Conservation (phyloP, 2,113 vertebrate species). For the Litocranius walleri region DNA sequence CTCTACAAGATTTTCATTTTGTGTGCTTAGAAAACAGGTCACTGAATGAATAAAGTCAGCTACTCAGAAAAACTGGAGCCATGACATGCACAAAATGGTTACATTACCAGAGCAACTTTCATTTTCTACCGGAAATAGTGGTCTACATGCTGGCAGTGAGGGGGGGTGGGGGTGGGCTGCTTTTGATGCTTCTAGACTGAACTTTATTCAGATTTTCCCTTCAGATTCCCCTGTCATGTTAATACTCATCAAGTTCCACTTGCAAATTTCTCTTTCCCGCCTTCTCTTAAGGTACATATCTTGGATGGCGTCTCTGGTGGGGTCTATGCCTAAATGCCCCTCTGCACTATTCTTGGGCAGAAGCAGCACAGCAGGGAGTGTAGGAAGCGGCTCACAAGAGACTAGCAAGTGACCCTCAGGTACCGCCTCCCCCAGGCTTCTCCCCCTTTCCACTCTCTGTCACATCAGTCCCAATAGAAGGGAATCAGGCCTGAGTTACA, state of each 20-base stretch:
- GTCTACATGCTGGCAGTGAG: not conserved
- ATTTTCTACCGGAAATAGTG: not conserved
- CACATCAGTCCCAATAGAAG: not conserved
- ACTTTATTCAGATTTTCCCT: not conserved
- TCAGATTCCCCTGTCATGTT: not conserved
- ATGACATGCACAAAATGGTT: not conserved
- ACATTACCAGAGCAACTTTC: not conserved
- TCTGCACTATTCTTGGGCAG: not conserved
- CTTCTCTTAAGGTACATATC: not conserved
- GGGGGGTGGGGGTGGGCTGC: not conserved
- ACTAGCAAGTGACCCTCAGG: not conserved
- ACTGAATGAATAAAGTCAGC: not conserved
- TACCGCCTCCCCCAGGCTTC: not conserved
- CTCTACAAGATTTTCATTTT: not conserved
- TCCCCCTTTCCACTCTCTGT: not conserved
- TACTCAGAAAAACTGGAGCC: not conserved
- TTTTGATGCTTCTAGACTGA: slow-evolving; percentile 5
- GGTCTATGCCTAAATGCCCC: not conserved
- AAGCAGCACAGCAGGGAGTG: not conserved
- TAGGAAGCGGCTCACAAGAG: not conserved
- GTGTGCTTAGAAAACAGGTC: not conserved
- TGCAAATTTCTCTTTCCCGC: not conserved
- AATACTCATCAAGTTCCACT: not conserved
- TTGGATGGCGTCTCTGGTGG: not conserved
- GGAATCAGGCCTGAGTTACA: not conserved